Conservation (phyloP, 2,797 vertebrate genomes). For the Leucoraja ocellata region DNA sequence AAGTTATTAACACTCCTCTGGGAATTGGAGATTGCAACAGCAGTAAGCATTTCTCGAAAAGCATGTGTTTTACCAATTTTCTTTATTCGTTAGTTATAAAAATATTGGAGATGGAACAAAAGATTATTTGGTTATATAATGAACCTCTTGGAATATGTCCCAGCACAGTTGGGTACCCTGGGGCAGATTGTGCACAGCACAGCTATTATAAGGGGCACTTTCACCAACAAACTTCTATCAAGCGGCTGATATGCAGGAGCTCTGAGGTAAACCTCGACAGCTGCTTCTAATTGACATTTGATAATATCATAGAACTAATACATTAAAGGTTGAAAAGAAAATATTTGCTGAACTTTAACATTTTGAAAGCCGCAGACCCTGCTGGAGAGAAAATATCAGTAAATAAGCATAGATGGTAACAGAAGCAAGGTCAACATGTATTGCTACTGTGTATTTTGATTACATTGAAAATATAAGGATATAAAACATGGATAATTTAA, state of each 20-base stretch:
- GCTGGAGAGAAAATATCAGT: background rate
- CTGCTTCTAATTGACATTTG: background rate
- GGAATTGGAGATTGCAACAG: background rate
- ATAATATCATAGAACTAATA: background rate
- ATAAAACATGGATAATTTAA: background rate
- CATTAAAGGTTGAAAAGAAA: background rate
- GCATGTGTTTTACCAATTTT: background rate
- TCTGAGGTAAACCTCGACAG: background rate
- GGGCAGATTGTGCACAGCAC: background rate
- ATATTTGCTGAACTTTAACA: background rate
- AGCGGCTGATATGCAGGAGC: background rate
- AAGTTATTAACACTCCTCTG: background rate
- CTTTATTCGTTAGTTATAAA: background rate
- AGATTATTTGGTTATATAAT: background rate
- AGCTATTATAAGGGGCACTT: background rate
- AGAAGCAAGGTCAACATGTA: background rate
- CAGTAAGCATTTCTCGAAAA: too few relatives aligned
- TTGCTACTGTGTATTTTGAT: background rate
- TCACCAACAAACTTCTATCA: background rate
- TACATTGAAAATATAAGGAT: background rate
- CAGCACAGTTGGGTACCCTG: background rate
- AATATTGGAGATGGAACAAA: background rate
- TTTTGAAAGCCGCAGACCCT: background rate
- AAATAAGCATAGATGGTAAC: background rate
- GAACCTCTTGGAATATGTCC: background rate